Percentiles rank a stretch among this genome's conserved stretches.
Evolutionary conservation across 2,113 vertebrate species (phyloP).

Genomic region (Phylloscopus trochilus): DNA sequence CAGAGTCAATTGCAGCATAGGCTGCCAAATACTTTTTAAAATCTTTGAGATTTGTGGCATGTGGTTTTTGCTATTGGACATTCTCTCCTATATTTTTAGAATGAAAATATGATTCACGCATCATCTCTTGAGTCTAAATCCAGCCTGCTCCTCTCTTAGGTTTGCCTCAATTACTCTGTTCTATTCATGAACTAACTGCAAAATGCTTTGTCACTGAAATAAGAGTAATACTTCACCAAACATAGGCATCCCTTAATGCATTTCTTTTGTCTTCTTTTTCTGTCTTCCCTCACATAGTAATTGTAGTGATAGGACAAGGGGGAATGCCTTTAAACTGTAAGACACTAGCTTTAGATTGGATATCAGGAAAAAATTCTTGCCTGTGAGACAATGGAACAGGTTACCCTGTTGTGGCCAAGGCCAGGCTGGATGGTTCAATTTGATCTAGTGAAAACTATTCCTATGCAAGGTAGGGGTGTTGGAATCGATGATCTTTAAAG

Average conservation of each 20-base stretch:
- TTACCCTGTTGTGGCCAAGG: background rate
- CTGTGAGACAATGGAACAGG: background rate
- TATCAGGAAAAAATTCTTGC: background rate
- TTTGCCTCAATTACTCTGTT: background rate
- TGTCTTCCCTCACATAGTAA: background rate
- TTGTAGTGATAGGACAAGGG: background rate
- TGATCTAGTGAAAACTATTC: background rate
- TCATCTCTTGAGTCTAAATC: background rate
- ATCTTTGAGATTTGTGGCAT: background rate
- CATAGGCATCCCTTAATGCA: background rate
- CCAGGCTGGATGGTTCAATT: background rate
- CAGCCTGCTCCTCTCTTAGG: background rate
- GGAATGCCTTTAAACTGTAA: background rate
- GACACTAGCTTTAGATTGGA: background rate
- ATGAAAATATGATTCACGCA: background rate
- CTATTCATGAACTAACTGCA: background rate
- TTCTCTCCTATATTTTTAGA: background rate
- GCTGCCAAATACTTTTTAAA: background rate
- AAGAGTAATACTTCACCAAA: background rate
- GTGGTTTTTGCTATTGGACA: background rate
- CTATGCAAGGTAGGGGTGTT: background rate
- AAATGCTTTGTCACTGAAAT: background rate
- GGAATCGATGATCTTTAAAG: background rate
- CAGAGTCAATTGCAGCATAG: background rate
- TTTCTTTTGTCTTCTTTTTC: background rate